phyloP scores from a whole-genome alignment of 2,797 vertebrate genomes.

The Microctenopoma lineatum region DNA sequence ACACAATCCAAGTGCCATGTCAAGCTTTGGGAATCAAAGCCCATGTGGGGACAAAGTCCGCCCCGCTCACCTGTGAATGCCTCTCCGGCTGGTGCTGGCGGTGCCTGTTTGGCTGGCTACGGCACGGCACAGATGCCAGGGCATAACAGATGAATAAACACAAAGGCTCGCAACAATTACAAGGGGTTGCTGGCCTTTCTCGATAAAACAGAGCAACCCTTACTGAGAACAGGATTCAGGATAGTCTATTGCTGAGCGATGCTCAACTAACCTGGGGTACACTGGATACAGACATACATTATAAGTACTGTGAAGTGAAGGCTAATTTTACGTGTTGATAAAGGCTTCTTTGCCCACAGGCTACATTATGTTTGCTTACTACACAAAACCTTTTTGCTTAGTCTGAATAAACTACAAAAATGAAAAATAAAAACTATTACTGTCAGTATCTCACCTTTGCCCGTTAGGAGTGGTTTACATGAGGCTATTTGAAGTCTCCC shows the following conservation, averaged over 20 bases:
- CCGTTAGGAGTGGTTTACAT: slow-evolving; percentile 48
- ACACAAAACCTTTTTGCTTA: slow-evolving; percentile 42
- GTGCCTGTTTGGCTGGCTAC: slow-evolving; percentile 58
- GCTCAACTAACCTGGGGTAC: slow-evolving; percentile 30
- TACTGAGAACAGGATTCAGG: slow-evolving; percentile 48
- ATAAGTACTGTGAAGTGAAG: slow-evolving; percentile 12
- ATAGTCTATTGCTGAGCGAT: slow-evolving; percentile 57
- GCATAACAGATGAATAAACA: slow-evolving; percentile 82
- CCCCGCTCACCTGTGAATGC: slow-evolving; percentile 67
- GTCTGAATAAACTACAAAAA: slow-evolving; percentile 40
- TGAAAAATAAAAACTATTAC: slow-evolving; percentile 24
- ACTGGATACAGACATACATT: slow-evolving; percentile 24
- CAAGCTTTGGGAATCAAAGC: slow-evolving; percentile 69
- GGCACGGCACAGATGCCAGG: slow-evolving; percentile 65
- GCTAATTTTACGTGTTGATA: slow-evolving; percentile 41
- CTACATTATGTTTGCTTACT: slow-evolving; percentile 52
- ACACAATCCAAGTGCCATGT: slow-evolving; percentile 47
- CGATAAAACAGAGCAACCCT: slow-evolving; percentile 65
- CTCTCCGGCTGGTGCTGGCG: slow-evolving; percentile 66
- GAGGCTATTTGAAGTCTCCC: slow-evolving; percentile 20
- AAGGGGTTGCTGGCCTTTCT: slow-evolving; percentile 68
- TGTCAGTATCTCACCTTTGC: slow-evolving; percentile 31
- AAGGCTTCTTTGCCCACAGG: slow-evolving; percentile 49
- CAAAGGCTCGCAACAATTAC: slow-evolving; percentile 71
- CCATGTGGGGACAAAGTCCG: slow-evolving; percentile 49